phyloP scores from a whole-genome alignment of 2,888 invertebrate species.

The Trachelus iudaicus region DNA sequence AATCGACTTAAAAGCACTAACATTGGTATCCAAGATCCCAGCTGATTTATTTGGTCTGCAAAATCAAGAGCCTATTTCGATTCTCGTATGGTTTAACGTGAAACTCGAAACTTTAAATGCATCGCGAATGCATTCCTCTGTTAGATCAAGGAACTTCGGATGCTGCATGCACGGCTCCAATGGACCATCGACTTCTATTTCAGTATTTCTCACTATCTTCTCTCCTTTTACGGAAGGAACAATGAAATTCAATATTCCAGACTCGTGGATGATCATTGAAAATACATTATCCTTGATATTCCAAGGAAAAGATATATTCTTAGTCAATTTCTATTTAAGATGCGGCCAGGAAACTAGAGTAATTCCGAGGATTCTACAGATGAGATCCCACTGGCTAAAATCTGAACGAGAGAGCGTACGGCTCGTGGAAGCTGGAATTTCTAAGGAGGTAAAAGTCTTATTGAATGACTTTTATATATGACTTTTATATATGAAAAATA shows the following conservation, averaged over 20 bases:
- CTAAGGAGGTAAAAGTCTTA: slow-evolving; percentile 76
- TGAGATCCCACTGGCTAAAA: slow-evolving; percentile 95
- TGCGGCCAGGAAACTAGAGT: slow-evolving; percentile 98
- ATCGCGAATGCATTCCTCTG: not conserved
- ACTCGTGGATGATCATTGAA: not conserved
- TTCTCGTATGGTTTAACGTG: not conserved
- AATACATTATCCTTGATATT: not conserved
- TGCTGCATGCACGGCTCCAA: not conserved
- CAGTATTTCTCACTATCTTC: too few species aligned
- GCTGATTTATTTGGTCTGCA: not conserved
- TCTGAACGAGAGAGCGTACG: slow-evolving; percentile 92
- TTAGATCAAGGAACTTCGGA: not conserved
- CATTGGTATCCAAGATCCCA: not conserved
- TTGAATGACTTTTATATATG: too few species aligned
- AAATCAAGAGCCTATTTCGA: not conserved
- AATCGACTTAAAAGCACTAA: not conserved
- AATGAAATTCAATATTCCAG: not conserved
- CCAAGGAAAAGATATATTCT: not conserved
- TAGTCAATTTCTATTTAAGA: slow-evolving; percentile 63
- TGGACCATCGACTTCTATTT: too few species aligned
- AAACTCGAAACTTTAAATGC: not conserved
- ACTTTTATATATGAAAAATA: not conserved
- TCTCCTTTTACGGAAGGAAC: not conserved
- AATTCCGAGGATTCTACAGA: slow-evolving; percentile 94
- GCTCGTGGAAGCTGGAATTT: slow-evolving; percentile 93